Evolutionary conservation across 37 sponge, comb jelly and placozoan species (phyloP), one percentile per base, ranked within the genome.

Genomic region (Diacarnus erythraeanus): DNA sequence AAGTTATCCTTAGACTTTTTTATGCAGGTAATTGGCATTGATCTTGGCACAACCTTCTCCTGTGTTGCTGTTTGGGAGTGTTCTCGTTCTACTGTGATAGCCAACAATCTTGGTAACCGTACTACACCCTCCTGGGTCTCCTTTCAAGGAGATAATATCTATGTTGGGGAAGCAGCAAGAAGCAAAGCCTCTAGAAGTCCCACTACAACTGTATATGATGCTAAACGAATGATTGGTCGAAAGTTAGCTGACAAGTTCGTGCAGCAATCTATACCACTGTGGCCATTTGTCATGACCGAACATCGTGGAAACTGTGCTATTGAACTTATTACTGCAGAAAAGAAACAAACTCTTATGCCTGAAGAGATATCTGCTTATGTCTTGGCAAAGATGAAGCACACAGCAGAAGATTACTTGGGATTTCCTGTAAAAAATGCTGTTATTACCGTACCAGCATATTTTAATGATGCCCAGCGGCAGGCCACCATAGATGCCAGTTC

Each of bases 71-170:
- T 93, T n/a, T 96, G 97, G 97, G 94, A 90, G 76, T 66, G 68
- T 10, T 85, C 69, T 8, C 75, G 80, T 17, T 78, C 97, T 0
- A 47, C 42, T 2, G 93, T 96, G 38, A 87, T 96, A 17, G 91
- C 91, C 38, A 96, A 96, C 74, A 96, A 87, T 72, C 87, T 88
- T 83, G 97, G 97, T 0, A 89, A 92, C 39, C 44, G 97, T 30
- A 96, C 97, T 44, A 96, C 97, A 0, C 97, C 97, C 4, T 96
- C 97, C 38, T 96, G 97, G 97, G 97, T 93, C 57, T 84, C 85
- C 42, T 96, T 92, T 77, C 77, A 81, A 2, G 20, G 26, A 0
- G 83, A 79, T 5, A 80, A 80, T 29, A 84, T 93, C 61, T 85
- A 90, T 66, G 97, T 93, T 0, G 97, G 97, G 18, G 97, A 96